A percentile compares a stretch with the other conserved stretches of the same genome.
Conservation (phyloP, 2,113 vertebrate species). For the Erythrocercus mccallii region DNA sequence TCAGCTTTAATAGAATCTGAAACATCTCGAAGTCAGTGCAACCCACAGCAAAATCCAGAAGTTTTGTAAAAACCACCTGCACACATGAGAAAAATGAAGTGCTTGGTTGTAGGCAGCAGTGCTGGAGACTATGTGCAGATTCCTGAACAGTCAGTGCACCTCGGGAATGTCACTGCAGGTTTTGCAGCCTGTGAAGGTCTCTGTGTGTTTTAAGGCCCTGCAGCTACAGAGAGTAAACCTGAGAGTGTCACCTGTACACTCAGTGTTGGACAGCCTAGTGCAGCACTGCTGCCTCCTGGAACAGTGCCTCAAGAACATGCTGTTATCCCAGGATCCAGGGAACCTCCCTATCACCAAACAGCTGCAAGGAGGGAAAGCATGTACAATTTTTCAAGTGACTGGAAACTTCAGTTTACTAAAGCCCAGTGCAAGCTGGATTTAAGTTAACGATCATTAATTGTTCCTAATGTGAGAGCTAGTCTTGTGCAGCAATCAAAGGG, state of each 20-base stretch:
- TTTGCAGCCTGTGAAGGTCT: not conserved
- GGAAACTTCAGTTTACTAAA: not conserved
- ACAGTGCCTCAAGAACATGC: not conserved
- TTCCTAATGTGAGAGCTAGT: not conserved
- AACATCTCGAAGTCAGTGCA: slow-evolving; percentile 51
- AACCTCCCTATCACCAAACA: not conserved
- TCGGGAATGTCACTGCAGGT: not conserved
- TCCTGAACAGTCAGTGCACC: slow-evolving; percentile 28
- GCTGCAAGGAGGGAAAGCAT: slow-evolving; percentile 9
- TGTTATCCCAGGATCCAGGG: not conserved
- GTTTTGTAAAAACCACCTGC: slow-evolving; percentile 16
- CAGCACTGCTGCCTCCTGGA: not conserved
- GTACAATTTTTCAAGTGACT: not conserved
- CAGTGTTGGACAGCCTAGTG: not conserved
- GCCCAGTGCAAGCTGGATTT: slow-evolving; percentile 6
- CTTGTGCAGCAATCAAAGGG: not conserved
- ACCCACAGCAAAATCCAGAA: slow-evolving; percentile 25
- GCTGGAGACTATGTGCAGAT: not conserved
- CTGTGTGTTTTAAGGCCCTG: not conserved
- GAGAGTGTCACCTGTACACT: not conserved
- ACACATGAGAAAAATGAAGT: not conserved
- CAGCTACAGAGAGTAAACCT: not conserved
- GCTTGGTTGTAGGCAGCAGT: slow-evolving; percentile 16
- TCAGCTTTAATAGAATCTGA: slow-evolving; percentile 26
- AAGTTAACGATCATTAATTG: not conserved